These are phyloP conservation scores for Eulacestoma nigropectus DNA, from an alignment of 2,113 vertebrate species.

Conservation along the genomic window DNA sequence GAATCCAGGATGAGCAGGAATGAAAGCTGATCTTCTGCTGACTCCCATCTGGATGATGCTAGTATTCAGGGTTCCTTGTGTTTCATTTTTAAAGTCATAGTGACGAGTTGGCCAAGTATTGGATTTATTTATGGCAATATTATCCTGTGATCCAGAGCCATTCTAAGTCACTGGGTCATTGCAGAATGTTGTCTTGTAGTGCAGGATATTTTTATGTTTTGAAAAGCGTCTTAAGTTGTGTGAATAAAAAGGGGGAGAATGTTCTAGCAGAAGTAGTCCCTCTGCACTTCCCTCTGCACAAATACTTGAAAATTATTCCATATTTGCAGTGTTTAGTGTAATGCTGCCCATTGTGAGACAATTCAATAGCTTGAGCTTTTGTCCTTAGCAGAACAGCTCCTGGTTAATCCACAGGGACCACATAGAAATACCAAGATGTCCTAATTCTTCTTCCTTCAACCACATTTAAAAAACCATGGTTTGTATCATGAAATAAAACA, in stretches of 20 bases:
- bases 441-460: background rate
- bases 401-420: background rate
- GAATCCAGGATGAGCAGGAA: background rate
- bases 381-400: background rate
- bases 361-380: background rate
- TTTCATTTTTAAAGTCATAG: background rate
- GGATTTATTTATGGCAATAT: background rate
- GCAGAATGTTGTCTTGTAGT: background rate
- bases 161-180: background rate
- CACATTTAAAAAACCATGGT: background rate
- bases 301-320: background rate
- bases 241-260: background rate
- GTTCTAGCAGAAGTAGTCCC: background rate
- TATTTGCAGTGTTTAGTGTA: background rate
- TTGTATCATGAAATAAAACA: background rate
- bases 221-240: background rate
- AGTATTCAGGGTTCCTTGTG: background rate
- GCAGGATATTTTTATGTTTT: background rate
- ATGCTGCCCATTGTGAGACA: background rate
- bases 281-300: background rate
- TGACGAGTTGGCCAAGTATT: background rate
- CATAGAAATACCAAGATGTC: background rate
- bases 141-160: rapidly evolving
- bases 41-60: background rate
- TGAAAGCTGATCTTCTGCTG: background rate